Conservation (phyloP, 2,888 invertebrate species). For the Colletes collaris region DNA sequence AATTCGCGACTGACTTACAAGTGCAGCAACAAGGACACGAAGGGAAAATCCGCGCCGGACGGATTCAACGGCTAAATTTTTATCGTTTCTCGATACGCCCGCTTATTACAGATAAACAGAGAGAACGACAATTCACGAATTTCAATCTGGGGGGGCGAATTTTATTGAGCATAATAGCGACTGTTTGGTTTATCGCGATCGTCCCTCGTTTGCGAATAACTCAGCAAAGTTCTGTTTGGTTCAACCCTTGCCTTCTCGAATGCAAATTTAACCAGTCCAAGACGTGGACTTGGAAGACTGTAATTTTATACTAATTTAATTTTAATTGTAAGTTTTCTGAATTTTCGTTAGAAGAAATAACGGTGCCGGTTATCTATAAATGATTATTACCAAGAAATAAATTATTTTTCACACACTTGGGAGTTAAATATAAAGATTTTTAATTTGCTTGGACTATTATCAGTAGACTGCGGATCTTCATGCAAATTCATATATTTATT, state of each 20-base stretch:
- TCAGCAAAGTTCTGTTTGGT: conserved; percentile 5
- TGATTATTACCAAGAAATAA: too few relatives aligned
- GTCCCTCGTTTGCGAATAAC: conserved; percentile 31
- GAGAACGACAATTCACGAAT: conserved; percentile 35
- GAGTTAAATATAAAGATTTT: too few relatives aligned
- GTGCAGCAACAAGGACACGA: conserved; percentile 58
- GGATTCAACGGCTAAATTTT: conserved; percentile 9
- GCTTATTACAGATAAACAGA: background rate
- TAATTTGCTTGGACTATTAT: too few relatives aligned
- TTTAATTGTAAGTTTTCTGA: background rate
- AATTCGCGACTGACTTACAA: conserved; percentile 67
- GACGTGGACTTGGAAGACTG: background rate
- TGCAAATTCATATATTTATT: too few relatives aligned
- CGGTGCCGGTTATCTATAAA: too few relatives aligned
- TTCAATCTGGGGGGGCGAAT: conserved; percentile 25
- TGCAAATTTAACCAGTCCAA: conserved; percentile 1
- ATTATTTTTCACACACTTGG: too few relatives aligned
- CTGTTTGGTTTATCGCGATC: conserved; percentile 43
- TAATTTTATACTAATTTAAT: conserved; percentile 1
- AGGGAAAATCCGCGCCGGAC: background rate
- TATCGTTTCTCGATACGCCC: conserved; percentile 5
- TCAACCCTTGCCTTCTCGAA: conserved; percentile 24
- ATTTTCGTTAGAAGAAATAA: too few relatives aligned
- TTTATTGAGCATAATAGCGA: conserved; percentile 32
- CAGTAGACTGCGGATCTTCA: too few relatives aligned